These are phyloP conservation scores for Lymantria dispar DNA, from an alignment of 2,888 invertebrate species.

Conservation along the genomic window DNA sequence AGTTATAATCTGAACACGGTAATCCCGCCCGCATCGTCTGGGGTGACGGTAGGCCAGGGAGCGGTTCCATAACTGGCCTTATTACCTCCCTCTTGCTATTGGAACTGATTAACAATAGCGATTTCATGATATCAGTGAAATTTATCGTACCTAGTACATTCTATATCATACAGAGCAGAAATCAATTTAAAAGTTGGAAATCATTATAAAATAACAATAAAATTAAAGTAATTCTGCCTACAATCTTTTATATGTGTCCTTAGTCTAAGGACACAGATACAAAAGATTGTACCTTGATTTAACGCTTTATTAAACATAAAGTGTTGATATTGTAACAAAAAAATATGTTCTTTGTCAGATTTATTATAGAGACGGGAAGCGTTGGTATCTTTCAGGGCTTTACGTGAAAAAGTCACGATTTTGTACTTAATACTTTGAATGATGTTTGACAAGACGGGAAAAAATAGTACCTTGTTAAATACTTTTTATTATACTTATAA, in stretches of 20 bases:
- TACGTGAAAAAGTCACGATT: neutral
- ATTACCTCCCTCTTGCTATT: no score
- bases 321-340: neutral
- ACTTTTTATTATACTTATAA: neutral
- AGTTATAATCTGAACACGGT: no score
- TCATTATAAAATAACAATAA: neutral
- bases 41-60: no score
- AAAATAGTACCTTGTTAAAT: neutral
- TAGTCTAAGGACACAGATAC: no score
- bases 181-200: no score
- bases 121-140: no score
- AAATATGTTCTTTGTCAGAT: conserved; percentile 1
- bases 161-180: no score
- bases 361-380: neutral
- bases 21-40: no score
- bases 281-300: conserved; percentile 1
- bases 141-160: no score
- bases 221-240: neutral
- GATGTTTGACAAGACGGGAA: neutral
- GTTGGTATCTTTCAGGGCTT: neutral
- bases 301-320: neutral
- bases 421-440: neutral
- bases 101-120: no score
- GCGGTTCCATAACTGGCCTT: no score
- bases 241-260: neutral